phyloP scores from a whole-genome alignment of 1,140 invertebrate species.

The Drosophila littoralis region DNA sequence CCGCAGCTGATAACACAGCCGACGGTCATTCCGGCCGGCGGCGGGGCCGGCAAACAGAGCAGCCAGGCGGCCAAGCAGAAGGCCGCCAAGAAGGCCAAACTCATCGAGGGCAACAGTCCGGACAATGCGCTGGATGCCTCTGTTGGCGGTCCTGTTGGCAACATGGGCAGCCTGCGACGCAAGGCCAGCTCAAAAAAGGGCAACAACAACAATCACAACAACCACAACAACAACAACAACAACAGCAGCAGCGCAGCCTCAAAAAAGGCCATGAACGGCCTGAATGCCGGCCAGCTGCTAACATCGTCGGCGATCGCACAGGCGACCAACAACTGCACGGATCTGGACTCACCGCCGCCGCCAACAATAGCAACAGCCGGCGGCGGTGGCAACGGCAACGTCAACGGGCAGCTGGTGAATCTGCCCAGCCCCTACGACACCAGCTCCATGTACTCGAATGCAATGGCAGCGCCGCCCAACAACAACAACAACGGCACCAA shows the following conservation, averaged over 20 bases:
- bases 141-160: conserved; percentile 65
- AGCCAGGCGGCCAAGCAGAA: conserved; percentile 86
- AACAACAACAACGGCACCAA: conserved; percentile 86
- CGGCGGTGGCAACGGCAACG: conserved; percentile 75
- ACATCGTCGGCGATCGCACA: conserved; percentile 35
- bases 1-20: conserved; percentile 91
- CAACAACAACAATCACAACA: conserved; percentile 36
- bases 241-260: conserved; percentile 85
- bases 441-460: conserved; percentile 91
- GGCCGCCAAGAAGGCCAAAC: conserved; percentile 85
- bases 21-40: conserved; percentile 89
- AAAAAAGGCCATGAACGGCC: conserved; percentile 81
- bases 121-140: conserved; percentile 85
- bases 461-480: conserved; percentile 87
- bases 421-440: conserved; percentile 91
- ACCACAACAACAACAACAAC: conserved; percentile 36
- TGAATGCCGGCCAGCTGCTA: conserved; percentile 67
- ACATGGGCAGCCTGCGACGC: conserved; percentile 85
- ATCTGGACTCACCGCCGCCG: conserved; percentile 32
- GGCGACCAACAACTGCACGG: conserved; percentile 21
- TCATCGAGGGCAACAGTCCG: conserved; percentile 78
- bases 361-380: conserved; percentile 67
- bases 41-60: conserved; percentile 85
- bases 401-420: conserved; percentile 85
- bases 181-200: conserved; percentile 92